Conservation (phyloP, 2,113 vertebrate species). For the Onychorhynchus coronatus region DNA sequence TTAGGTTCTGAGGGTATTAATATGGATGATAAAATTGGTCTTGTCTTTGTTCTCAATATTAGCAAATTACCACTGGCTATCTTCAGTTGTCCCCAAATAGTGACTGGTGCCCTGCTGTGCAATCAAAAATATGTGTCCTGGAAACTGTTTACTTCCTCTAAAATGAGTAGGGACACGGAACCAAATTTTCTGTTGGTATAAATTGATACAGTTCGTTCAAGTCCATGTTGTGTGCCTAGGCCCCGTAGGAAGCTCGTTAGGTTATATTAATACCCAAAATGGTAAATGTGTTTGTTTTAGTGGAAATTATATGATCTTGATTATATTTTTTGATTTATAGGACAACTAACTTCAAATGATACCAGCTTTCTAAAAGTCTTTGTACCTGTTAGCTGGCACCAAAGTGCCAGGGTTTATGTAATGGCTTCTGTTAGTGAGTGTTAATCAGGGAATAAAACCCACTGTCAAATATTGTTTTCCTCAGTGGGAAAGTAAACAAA, state of each 20-base stretch:
- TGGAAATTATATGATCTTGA: background rate
- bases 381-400: background rate
- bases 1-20: background rate
- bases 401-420: background rate
- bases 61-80: background rate
- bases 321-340: background rate
- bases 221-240: background rate
- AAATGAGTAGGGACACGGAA: background rate
- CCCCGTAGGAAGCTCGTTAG: background rate
- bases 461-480: background rate
- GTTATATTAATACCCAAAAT: background rate
- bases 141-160: background rate
- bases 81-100: background rate
- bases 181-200: background rate
- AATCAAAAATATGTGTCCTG: background rate
- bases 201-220: background rate
- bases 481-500: conserved; percentile 11
- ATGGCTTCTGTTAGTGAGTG: background rate
- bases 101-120: background rate
- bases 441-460: background rate
- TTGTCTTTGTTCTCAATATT: background rate
- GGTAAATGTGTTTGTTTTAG: background rate
- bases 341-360: background rate
- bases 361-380: background rate
- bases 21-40: background rate